Conservation (phyloP, 2,797 vertebrate genomes). For the Sciaenops ocellatus region DNA sequence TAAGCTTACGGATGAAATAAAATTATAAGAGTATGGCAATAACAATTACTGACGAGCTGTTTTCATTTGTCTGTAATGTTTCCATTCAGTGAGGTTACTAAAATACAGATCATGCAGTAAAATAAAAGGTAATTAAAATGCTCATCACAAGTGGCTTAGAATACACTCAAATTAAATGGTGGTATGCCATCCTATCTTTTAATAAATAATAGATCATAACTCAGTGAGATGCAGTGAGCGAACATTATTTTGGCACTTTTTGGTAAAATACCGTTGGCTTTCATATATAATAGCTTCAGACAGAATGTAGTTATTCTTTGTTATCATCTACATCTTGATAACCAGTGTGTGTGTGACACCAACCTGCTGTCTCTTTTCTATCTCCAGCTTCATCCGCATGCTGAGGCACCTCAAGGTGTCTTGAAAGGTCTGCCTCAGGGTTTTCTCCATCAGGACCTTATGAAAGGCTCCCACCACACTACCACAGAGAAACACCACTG, state of each 20-base stretch:
- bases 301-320: neutral
- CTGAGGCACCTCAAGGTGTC: conserved; percentile 93
- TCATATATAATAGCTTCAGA: neutral
- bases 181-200: neutral
- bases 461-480: conserved; percentile 94
- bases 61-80: conserved; percentile 39
- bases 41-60: conserved; percentile 37
- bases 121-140: conserved; percentile 4
- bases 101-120: conserved; percentile 19
- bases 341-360: conserved; percentile 27
- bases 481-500: conserved; percentile 92
- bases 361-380: conserved; percentile 98
- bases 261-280: neutral
- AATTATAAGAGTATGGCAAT: conserved; percentile 30
- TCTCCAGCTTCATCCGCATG: conserved; percentile 94
- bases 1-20: conserved; percentile 50
- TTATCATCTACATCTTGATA: neutral
- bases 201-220: neutral
- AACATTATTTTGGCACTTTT: neutral
- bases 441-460: conserved; percentile 95
- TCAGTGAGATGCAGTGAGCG: neutral
- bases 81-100: conserved; percentile 24
- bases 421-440: conserved; percentile 92
- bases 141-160: neutral
- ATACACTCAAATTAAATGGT: neutral